Base-by-base conservation (phyloP, 2,888 invertebrate species). In the Hypercompe scribonia region DNA sequence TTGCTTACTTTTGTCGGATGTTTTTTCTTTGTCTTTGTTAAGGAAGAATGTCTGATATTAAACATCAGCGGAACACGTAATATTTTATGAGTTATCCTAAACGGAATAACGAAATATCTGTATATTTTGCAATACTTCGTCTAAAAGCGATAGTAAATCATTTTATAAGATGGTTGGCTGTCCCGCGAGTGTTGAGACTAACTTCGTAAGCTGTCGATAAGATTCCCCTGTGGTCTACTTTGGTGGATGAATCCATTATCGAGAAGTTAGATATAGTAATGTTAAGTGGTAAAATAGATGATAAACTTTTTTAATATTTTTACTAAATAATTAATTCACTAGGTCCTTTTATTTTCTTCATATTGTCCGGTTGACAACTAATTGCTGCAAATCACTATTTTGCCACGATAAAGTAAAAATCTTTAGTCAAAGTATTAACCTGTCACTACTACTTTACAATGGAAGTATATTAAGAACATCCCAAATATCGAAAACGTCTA, bases 161-260 rank as follows among this genome's bases (percentile, higher is more conserved):
- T 76, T 78, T 74, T 73, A 66, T n/a, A 68, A 78, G 78, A 81
- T 70, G 74, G 77, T 42, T 28, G 58, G 39, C 31, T n/a, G n/a
- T 70, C 81, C 70, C 75, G 18, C 1, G 75, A 68, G 81, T 58
- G 36, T 31, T n/a, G 46, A n/a, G 65, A 39, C 46, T 15, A 76
- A 79, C 67, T 84, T 78, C 75, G 70, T 42, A 72, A 71, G 75
- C 66, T 73, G 81, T 70, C 78, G 81, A 82, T 79, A 78, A 74
- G 13, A 81, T 70, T 63, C 80, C 81, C 82, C 36, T 11, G 80
- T 63, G 81, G 74, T 65, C 65, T 39, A 64, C 46, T 70, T 74
- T 73, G 58, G 63, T 39, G 18, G 70, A 28, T 71, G 42, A 34
- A 31, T 36, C 69, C 70, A 65, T 73, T 61, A 58, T 34, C 58